A percentile compares a stretch with the other conserved stretches of the same genome.
phyloP scores from a whole-genome alignment of 2,113 vertebrate species.

The Geococcyx californianus region DNA sequence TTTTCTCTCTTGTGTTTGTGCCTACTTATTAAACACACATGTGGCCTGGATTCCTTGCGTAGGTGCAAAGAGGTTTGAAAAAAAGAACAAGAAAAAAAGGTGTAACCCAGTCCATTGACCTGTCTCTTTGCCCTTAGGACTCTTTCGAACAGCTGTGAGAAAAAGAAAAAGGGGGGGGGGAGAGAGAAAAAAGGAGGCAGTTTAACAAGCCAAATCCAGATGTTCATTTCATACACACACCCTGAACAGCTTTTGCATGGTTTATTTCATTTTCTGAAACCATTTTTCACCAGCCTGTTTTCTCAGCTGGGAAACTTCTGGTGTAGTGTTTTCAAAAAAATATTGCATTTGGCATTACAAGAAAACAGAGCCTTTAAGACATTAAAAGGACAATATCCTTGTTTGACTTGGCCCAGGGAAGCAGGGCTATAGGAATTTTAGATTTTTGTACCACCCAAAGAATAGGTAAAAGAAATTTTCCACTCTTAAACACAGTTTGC shows the following conservation, averaged over 20 bases:
- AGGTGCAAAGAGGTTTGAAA: constrained; percentile 70
- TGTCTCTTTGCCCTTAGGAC: constrained; percentile 79
- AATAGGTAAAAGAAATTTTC: constrained; percentile 79
- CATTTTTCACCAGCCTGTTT: constrained; percentile 88
- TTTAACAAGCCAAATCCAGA: constrained; percentile 82
- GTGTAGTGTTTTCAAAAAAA: constrained; percentile 86
- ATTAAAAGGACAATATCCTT: constrained; percentile 84
- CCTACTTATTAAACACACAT: constrained; percentile 78
- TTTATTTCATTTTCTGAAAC: constrained; percentile 87
- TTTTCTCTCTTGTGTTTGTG: constrained; percentile 60
- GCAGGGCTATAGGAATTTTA: constrained; percentile 75
- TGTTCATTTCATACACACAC: constrained; percentile 82
- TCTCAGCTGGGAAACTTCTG: constrained; percentile 88
- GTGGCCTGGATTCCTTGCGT: constrained; percentile 62
- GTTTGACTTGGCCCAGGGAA: constrained; percentile 81
- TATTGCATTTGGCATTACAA: constrained; percentile 87
- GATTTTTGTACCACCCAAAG: constrained; percentile 77
- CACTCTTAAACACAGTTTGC: constrained; percentile 67
- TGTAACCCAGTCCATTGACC: constrained; percentile 76
- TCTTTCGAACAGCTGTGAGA: constrained; percentile 81
- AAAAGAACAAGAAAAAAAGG: constrained; percentile 45
- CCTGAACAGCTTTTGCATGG: constrained; percentile 84
- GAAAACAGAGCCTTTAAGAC: constrained; percentile 82
- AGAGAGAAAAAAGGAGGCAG: constrained; percentile 60
- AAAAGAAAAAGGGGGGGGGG: constrained; percentile 35